Conservation (phyloP, 2,113 vertebrate species). For the Microcebus ravelobensis region DNA sequence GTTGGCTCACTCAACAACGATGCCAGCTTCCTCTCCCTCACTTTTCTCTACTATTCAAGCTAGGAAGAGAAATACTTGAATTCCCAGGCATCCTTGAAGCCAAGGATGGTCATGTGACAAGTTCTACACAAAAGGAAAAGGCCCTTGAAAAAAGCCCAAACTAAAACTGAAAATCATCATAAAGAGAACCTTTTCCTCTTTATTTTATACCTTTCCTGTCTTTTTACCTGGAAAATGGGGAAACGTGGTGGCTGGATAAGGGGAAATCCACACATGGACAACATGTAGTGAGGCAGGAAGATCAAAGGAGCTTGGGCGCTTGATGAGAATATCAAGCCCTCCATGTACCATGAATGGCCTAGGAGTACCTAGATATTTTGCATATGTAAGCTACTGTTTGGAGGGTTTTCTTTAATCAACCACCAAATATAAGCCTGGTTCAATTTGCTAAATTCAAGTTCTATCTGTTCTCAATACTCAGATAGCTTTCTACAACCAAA, state of each 20-base stretch:
- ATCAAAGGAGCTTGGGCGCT: neutral
- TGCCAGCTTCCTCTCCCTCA: neutral
- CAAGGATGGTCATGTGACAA: neutral
- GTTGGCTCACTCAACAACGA: neutral
- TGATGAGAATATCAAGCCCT: neutral
- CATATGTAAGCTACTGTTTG: neutral
- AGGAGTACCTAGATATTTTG: neutral
- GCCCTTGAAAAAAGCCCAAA: neutral
- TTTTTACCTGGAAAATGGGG: neutral
- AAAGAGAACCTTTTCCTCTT: neutral
- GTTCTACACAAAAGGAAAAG: neutral
- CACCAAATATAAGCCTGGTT: neutral
- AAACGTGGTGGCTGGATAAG: neutral
- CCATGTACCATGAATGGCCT: neutral
- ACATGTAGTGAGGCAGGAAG: neutral
- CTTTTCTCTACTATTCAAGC: neutral
- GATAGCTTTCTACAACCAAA: neutral
- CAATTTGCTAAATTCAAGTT: constrained; percentile 44
- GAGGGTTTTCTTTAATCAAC: neutral
- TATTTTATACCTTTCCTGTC: neutral
- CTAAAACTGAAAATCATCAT: neutral
- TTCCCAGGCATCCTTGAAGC: neutral
- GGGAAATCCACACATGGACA: neutral
- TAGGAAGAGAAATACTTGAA: constrained; percentile 17
- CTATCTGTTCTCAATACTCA: neutral